A percentile compares a stretch with the other conserved stretches of the same genome.
These are phyloP conservation scores for Eumacrocentrus americanus DNA, from an alignment of 2,888 invertebrate genomes.

Conservation along the genomic window DNA sequence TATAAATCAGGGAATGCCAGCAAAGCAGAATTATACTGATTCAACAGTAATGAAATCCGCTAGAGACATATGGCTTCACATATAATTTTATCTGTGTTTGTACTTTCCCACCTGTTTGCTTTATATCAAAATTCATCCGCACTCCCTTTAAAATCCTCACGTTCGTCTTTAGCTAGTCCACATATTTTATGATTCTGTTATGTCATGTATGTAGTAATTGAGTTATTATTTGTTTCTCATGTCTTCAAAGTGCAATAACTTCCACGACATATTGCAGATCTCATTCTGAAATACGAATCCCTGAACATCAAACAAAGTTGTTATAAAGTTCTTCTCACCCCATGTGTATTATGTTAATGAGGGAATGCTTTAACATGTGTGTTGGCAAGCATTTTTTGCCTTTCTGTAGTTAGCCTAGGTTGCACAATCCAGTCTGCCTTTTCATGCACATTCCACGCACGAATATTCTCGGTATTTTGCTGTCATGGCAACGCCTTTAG, in stretches of 20 bases:
- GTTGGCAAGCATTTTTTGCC: background rate
- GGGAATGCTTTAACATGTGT: background rate
- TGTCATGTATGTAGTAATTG: background rate
- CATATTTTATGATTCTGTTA: background rate
- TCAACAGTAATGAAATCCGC: background rate
- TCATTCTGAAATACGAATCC: background rate
- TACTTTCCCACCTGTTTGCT: background rate
- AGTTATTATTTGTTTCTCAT: background rate
- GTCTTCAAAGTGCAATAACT: background rate
- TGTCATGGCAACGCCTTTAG: background rate
- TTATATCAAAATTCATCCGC: background rate
- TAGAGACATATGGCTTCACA: background rate
- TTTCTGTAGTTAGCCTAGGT: background rate
- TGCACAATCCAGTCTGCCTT: too few relatives aligned
- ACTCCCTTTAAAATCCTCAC: background rate
- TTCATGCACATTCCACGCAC: too few relatives aligned
- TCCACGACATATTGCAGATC: background rate
- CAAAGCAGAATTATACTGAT: too few relatives aligned
- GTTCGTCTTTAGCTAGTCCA: background rate
- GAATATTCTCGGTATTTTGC: too few relatives aligned
- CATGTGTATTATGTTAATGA: background rate
- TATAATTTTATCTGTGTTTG: background rate
- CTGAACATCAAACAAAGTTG: background rate
- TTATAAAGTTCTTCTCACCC: background rate
- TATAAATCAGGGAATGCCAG: too few relatives aligned